Evolutionary conservation across 1,140 invertebrate genomes (phyloP).

Genomic region (Drosophila navojoa): DNA sequence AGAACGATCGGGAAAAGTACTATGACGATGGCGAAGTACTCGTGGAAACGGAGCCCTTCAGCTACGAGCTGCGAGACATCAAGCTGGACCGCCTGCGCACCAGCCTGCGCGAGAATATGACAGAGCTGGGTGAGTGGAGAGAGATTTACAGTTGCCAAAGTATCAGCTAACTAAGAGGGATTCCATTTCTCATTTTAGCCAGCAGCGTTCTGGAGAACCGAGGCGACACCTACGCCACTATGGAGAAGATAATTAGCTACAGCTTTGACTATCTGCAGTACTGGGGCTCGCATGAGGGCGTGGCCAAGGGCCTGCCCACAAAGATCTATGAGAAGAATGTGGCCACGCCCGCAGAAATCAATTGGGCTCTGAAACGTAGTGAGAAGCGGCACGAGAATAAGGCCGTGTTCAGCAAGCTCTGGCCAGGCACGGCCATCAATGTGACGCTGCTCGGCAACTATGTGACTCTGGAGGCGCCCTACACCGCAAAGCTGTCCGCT

Average conservation of each 20-base stretch:
- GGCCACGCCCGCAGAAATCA: slow-evolving; percentile 85
- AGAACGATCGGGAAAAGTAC: slow-evolving; percentile 85
- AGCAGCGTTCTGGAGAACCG: slow-evolving; percentile 87
- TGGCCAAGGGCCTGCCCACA: slow-evolving; percentile 90
- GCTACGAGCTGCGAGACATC: slow-evolving; percentile 89
- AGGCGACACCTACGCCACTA: slow-evolving; percentile 84
- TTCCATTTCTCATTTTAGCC: slow-evolving; percentile 66
- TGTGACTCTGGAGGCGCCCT: slow-evolving; percentile 89
- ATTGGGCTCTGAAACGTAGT: slow-evolving; percentile 88
- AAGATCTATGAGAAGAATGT: slow-evolving; percentile 87
- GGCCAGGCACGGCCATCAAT: slow-evolving; percentile 91
- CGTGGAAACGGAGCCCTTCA: slow-evolving; percentile 90
- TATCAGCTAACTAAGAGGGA: not conserved
- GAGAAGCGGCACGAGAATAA: slow-evolving; percentile 85
- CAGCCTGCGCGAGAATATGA: slow-evolving; percentile 85
- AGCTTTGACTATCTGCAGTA: slow-evolving; percentile 88
- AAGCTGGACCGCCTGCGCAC: slow-evolving; percentile 86
- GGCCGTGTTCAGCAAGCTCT: slow-evolving; percentile 77
- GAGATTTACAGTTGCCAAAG: not conserved
- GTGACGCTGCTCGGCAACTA: slow-evolving; percentile 90
- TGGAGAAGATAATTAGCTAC: slow-evolving; percentile 89
- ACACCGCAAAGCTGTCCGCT: slow-evolving; percentile 88
- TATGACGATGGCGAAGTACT: slow-evolving; percentile 89
- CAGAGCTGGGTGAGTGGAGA: slow-evolving; percentile 84
- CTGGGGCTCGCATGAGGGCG: slow-evolving; percentile 91